phyloP scores from a whole-genome alignment of 2,113 vertebrate species.

The Columba livia region DNA sequence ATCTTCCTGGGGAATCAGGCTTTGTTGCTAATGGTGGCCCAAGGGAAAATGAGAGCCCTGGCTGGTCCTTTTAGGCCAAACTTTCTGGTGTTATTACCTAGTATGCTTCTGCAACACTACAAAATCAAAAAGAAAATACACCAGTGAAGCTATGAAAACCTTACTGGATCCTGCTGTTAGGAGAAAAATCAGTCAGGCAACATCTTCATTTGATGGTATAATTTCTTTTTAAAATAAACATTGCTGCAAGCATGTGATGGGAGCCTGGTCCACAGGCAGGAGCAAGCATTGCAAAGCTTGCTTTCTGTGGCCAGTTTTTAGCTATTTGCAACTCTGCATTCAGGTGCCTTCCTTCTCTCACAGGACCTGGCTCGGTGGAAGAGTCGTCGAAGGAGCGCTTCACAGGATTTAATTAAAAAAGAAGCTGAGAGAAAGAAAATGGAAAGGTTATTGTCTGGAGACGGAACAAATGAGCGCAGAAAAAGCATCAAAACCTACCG shows the following conservation, averaged over 20 bases:
- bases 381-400: conserved; percentile 90
- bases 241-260: not conserved
- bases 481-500: conserved; percentile 97
- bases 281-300: not conserved
- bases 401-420: conserved; percentile 96
- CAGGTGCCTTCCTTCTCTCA: not conserved
- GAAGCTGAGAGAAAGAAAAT: conserved; percentile 96
- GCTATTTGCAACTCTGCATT: not conserved
- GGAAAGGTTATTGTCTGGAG: conserved; percentile 85
- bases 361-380: conserved; percentile 97
- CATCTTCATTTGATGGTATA: not conserved
- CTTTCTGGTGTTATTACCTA: not conserved
- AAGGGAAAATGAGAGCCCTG: not conserved
- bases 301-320: not conserved
- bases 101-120: not conserved
- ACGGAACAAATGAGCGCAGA: conserved; percentile 78
- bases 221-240: not conserved
- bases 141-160: not conserved
- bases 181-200: not conserved
- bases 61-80: not conserved
- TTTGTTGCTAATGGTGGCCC: not conserved
- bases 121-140: not conserved
- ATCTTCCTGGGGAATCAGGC: not conserved
- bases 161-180: not conserved
- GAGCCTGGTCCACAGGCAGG: not conserved